Evolutionary conservation across 1,140 invertebrate genomes (phyloP).

Genomic region (Drosophila trapezifrons): DNA sequence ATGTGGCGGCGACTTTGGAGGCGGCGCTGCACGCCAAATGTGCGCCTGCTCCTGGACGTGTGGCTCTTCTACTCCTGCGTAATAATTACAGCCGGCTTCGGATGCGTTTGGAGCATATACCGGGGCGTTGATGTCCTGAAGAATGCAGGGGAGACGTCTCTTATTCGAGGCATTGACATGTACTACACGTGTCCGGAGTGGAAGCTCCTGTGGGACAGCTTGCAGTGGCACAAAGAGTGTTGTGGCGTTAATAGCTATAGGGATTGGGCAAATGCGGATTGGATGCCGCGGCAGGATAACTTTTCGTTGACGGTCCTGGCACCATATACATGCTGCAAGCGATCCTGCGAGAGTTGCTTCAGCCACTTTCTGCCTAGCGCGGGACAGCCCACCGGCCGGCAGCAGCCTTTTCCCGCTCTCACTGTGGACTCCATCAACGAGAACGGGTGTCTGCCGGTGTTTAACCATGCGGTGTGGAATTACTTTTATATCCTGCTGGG

Average conservation of each 20-base stretch:
- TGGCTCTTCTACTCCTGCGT: constrained; percentile 76
- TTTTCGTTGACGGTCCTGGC: constrained; percentile 41
- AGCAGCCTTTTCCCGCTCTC: constrained; percentile 40
- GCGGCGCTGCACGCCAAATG: constrained; percentile 66
- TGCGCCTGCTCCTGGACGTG: constrained; percentile 59
- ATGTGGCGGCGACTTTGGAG: constrained; percentile 73
- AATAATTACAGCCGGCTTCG: constrained; percentile 66
- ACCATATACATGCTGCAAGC: constrained; percentile 72
- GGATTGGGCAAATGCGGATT: constrained; percentile 78
- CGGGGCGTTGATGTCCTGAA: constrained; percentile 45
- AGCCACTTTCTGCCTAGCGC: constrained; percentile 23
- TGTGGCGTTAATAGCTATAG: constrained; percentile 74
- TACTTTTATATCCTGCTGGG: constrained; percentile 60
- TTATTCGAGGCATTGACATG: constrained; percentile 71
- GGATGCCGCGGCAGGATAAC: constrained; percentile 59
- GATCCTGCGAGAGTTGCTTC: constrained; percentile 18
- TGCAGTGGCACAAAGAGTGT: constrained; percentile 72
- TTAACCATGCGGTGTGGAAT: constrained; percentile 36
- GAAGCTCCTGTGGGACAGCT: constrained; percentile 76
- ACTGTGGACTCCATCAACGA: constrained; percentile 61
- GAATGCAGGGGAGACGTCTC: constrained; percentile 54
- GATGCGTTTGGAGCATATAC: constrained; percentile 58
- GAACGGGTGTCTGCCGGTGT: constrained; percentile 61
- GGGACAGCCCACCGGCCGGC: constrained; percentile 3
- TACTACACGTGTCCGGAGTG: constrained; percentile 78